These are phyloP conservation scores for Stictonetta naevosa DNA, from an alignment of 2,113 vertebrate species.

Conservation along the genomic window DNA sequence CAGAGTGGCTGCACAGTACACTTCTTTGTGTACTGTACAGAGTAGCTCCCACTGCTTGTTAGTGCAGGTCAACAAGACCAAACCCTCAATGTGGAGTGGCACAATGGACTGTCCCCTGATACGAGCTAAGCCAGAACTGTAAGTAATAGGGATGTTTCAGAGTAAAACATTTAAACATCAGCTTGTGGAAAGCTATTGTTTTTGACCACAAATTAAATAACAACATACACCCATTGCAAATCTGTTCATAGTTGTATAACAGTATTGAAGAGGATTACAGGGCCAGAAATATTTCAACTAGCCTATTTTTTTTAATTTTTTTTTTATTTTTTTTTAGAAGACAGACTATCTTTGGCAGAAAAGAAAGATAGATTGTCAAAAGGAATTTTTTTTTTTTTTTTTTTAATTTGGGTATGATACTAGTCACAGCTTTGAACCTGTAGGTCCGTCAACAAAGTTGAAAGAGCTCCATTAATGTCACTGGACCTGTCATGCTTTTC, in stretches of 20 bases:
- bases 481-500: background rate
- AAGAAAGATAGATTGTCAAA: background rate
- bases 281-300: conserved; percentile 56
- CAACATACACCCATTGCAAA: conserved; percentile 4
- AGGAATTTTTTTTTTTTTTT: background rate
- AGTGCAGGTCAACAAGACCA: background rate
- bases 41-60: background rate
- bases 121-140: background rate
- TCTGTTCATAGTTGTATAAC: conserved; percentile 64
- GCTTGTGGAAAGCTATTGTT: background rate
- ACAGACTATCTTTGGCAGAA: background rate
- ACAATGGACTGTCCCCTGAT: background rate
- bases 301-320: conserved; percentile 59
- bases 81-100: background rate
- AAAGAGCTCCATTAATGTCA: background rate
- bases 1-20: too few relatives aligned
- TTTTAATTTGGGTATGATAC: background rate
- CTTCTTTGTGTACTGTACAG: background rate
- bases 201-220: background rate
- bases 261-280: conserved; percentile 52
- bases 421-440: background rate
- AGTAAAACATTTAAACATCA: background rate
- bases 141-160: background rate
- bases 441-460: background rate
- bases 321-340: conserved; percentile 52